Conservation (phyloP, 1,140 invertebrate species). For the Drosophila suzukii region DNA sequence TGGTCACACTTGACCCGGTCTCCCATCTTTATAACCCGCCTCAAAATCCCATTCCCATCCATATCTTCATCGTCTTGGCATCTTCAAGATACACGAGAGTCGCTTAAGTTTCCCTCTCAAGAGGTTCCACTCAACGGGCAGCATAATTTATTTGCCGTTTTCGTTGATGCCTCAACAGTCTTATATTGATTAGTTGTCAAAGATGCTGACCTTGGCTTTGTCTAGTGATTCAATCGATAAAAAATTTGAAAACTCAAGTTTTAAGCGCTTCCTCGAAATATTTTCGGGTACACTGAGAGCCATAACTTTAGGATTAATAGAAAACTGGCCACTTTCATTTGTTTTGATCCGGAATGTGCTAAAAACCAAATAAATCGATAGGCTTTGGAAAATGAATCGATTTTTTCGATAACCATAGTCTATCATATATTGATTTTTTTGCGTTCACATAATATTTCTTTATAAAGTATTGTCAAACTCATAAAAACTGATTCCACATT, state of each 20-base stretch:
- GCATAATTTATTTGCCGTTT: constrained; percentile 37
- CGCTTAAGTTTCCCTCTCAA: constrained; percentile 38
- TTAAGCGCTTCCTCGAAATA: constrained; percentile 56
- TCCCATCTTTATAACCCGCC: background rate
- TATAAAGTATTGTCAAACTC: no score
- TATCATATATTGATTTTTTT: background rate
- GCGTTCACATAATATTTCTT: background rate
- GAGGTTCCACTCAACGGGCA: constrained; percentile 17
- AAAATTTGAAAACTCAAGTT: constrained; percentile 58
- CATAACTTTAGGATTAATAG: background rate
- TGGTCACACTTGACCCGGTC: constrained; percentile 65
- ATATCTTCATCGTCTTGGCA: constrained; percentile 22
- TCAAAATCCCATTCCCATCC: background rate
- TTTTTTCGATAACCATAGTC: background rate
- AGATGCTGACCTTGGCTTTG: constrained; percentile 52
- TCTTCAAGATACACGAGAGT: constrained; percentile 32
- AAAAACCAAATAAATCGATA: background rate
- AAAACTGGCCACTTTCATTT: no score
- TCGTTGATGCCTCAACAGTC: constrained; percentile 13
- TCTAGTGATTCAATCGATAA: constrained; percentile 50
- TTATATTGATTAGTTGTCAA: constrained; percentile 73
- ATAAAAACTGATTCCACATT: no score
- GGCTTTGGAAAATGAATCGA: background rate
- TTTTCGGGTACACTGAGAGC: constrained; percentile 14
- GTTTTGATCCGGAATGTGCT: background rate